These are phyloP conservation scores for Macrobrachium nipponense DNA, from an alignment of 1,140 invertebrate genomes.

Conservation along the genomic window DNA sequence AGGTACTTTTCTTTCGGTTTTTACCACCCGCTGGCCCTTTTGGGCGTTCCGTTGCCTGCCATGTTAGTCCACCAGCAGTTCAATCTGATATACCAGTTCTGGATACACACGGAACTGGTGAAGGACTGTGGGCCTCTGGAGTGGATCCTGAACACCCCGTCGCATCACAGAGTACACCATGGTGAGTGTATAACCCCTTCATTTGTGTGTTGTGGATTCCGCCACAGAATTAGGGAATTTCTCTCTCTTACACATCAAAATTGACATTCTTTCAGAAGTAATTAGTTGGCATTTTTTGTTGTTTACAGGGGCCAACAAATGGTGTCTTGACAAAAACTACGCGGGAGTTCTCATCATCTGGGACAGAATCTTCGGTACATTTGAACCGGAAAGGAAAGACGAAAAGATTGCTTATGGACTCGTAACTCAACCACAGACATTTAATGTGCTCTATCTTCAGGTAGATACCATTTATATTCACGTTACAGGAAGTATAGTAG, in stretches of 20 bases:
- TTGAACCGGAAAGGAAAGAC: constrained; percentile 27
- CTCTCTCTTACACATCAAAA: background rate
- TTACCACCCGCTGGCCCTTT: constrained; percentile 70
- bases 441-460: constrained; percentile 45
- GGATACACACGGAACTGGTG: constrained; percentile 72
- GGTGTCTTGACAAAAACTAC: constrained; percentile 76
- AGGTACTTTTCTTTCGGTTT: constrained; percentile 81
- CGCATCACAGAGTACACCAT: constrained; percentile 76
- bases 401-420: constrained; percentile 44
- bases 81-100: constrained; percentile 71
- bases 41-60: constrained; percentile 50
- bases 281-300: too few species aligned
- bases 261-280: too few species aligned
- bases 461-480: background rate
- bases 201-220: background rate
- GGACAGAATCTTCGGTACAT: constrained; percentile 67
- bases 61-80: constrained; percentile 70
- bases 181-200: constrained; percentile 64
- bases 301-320: constrained; percentile 40
- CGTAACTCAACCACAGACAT: constrained; percentile 41
- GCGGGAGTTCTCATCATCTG: constrained; percentile 76
- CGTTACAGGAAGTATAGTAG: too few species aligned
- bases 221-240: too few species aligned
- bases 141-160: constrained; percentile 74
- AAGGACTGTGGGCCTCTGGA: constrained; percentile 72